A percentile compares a stretch with the other conserved stretches of the same genome.
Evolutionary conservation across 2,888 invertebrate genomes (phyloP).

Genomic region (Phytoseiulus persimilis): DNA sequence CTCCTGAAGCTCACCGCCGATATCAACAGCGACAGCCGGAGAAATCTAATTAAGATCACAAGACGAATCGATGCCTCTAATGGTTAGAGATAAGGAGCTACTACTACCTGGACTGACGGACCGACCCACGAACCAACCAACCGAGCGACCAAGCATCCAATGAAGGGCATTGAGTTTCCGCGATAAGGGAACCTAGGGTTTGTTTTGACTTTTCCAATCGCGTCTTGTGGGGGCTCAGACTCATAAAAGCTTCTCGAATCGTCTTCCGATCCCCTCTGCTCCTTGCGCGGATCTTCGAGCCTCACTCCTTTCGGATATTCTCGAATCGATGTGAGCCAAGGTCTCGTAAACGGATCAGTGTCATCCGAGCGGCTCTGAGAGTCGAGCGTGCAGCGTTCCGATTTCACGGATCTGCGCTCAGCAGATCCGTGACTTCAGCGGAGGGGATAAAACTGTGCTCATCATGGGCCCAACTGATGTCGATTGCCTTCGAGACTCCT

Average conservation of each 20-base stretch:
- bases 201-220: neutral
- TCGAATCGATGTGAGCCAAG: too few relatives aligned
- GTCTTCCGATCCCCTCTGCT: neutral
- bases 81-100: neutral
- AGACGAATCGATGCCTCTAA: neutral
- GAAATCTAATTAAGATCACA: neutral
- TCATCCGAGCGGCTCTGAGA: too few relatives aligned
- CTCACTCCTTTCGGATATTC: too few relatives aligned
- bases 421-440: too few relatives aligned
- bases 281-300: neutral
- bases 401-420: too few relatives aligned
- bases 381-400: too few relatives aligned
- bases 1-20: neutral
- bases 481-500: too few relatives aligned
- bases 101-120: neutral
- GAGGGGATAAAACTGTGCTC: too few relatives aligned
- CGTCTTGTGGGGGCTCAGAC: neutral
- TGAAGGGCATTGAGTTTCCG: neutral
- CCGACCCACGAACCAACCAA: neutral
- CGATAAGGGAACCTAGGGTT: neutral
- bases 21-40: neutral
- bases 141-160: neutral
- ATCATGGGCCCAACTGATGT: too few relatives aligned
- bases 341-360: too few relatives aligned
- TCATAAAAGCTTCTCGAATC: neutral